Evolutionary conservation across 2,888 invertebrate species (phyloP).

Genomic region (Loripinus fragilis): DNA sequence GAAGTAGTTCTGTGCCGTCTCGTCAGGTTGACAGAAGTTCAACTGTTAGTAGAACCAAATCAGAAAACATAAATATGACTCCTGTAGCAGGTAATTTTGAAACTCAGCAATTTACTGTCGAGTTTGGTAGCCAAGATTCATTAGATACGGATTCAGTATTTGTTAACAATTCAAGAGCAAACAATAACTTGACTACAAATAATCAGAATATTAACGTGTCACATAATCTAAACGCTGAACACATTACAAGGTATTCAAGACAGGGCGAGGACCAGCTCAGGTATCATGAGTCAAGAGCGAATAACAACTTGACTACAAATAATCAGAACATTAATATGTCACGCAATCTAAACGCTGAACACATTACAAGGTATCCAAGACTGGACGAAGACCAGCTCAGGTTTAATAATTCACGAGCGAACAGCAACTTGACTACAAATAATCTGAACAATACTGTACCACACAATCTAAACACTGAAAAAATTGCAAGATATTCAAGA

Average conservation of each 20-base stretch:
- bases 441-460: not conserved
- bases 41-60: not conserved
- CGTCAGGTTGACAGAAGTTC: not conserved
- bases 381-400: not conserved
- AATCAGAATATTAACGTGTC: not conserved
- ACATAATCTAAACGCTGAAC: not conserved
- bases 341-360: not conserved
- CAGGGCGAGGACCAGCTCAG: not conserved
- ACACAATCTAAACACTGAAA: not conserved
- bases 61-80: not conserved
- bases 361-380: not conserved
- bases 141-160: not conserved
- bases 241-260: not conserved
- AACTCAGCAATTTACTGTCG: not conserved
- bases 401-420: not conserved
- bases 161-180: not conserved
- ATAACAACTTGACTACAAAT: not conserved
- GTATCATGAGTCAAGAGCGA: not conserved
- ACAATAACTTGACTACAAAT: not conserved
- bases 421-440: no score
- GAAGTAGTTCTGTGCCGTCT: not conserved
- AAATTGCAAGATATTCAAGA: not conserved
- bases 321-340: not conserved
- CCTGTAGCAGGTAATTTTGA: not conserved
- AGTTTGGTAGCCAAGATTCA: conserved; percentile 14